Conservation (phyloP, 2,797 vertebrate genomes). For the Hyperoplus lanceolatus region DNA sequence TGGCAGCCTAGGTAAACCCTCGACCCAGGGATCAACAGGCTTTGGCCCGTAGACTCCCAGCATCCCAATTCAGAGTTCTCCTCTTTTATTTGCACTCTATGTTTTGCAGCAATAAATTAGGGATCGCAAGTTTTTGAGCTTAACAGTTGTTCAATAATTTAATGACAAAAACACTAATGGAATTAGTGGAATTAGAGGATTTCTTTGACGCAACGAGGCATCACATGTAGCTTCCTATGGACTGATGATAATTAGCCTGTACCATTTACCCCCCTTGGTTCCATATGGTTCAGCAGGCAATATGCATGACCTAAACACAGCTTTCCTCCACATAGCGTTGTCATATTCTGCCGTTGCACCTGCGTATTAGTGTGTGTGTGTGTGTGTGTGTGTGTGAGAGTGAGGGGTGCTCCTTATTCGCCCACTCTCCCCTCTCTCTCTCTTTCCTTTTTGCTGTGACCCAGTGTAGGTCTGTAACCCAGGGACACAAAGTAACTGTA, state of each 20-base stretch:
- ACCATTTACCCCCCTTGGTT: conserved; percentile 31
- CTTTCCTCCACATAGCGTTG: conserved; percentile 48
- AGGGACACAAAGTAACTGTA: conserved; percentile 78
- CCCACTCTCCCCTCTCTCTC: conserved; percentile 12
- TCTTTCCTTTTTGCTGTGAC: conserved; percentile 57
- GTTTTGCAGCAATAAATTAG: background rate
- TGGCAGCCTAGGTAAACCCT: conserved; percentile 47
- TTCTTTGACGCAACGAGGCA: background rate
- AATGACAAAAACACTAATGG: background rate
- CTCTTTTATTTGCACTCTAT: conserved; percentile 6
- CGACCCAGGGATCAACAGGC: conserved; percentile 31
- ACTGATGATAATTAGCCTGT: conserved; percentile 20
- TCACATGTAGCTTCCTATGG: conserved; percentile 15
- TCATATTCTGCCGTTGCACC: conserved; percentile 37
- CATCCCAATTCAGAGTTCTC: conserved; percentile 18
- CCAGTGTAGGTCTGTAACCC: conserved; percentile 68
- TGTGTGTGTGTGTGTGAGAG: too few relatives aligned
- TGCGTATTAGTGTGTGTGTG: conserved; percentile 1
- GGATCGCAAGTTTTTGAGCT: background rate
- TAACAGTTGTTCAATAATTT: background rate
- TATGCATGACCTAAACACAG: conserved; percentile 27
- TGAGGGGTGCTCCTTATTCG: conserved; percentile 14
- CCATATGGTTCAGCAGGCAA: conserved; percentile 38
- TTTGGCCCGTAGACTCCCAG: conserved; percentile 14
- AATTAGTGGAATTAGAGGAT: background rate